A percentile compares a stretch with the other conserved stretches of the same genome.
phyloP scores from a whole-genome alignment of 2,888 invertebrate species.

The Pyrrhosoma nymphula region DNA sequence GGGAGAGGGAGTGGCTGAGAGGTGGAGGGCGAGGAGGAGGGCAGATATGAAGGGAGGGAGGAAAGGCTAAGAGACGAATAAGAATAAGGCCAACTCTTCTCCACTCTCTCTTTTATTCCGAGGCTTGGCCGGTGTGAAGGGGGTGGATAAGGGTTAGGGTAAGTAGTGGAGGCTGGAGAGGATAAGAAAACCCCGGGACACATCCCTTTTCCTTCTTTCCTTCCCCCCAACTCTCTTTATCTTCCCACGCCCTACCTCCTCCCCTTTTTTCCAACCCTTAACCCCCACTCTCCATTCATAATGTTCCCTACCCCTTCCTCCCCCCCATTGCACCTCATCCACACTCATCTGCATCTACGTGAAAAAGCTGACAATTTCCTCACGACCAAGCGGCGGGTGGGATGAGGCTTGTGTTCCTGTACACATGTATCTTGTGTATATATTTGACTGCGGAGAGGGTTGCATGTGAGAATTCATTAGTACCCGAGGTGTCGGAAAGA shows the following conservation, averaged over 20 bases:
- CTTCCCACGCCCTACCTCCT: neutral
- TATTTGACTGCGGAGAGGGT: neutral
- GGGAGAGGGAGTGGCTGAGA: neutral
- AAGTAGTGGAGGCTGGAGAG: neutral
- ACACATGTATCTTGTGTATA: neutral
- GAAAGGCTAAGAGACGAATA: constrained; percentile 55
- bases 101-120: constrained; percentile 15
- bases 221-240: too few relatives aligned
- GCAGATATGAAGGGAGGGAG: neutral
- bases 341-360: constrained; percentile 52
- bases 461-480: constrained; percentile 32
- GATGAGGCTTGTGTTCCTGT: neutral
- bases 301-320: neutral
- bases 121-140: neutral
- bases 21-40: constrained; percentile 56
- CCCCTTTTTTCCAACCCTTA: neutral
- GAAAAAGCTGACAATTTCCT: constrained; percentile 54
- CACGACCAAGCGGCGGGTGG: neutral
- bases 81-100: constrained; percentile 43
- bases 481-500: constrained; percentile 1
- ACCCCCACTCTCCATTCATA: neutral
- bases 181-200: neutral
- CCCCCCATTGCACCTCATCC: neutral
- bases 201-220: neutral
- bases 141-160: neutral